phyloP scores from a whole-genome alignment of 2,888 invertebrate genomes.

The Himalopsyche kuldschensis region DNA sequence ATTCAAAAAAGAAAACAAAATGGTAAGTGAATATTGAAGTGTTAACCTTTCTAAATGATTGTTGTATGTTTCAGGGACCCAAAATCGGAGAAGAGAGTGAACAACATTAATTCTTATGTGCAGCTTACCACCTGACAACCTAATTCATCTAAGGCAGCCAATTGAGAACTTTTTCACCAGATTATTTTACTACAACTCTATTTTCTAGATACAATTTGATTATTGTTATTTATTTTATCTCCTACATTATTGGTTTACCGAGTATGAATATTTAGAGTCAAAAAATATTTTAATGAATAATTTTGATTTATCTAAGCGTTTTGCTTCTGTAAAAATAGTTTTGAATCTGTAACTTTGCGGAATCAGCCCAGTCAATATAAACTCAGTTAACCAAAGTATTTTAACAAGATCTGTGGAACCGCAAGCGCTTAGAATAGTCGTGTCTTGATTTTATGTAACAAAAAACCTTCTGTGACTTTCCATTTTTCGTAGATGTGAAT shows the following conservation, averaged over 20 bases:
- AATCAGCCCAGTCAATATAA: too few species aligned
- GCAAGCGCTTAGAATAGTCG: not conserved
- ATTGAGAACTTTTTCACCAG: conserved; percentile 16
- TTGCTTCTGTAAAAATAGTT: not conserved
- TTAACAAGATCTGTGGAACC: not conserved
- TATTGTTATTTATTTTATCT: conserved; percentile 31
- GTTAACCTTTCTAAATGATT: not conserved
- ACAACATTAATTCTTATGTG: conserved; percentile 81
- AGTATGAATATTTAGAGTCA: conserved; percentile 41
- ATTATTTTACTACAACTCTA: conserved; percentile 19
- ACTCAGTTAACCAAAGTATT: too few species aligned
- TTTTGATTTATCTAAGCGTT: not conserved
- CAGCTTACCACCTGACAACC: conserved; percentile 72
- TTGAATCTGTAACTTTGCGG: too few species aligned
- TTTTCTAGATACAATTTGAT: conserved; percentile 3
- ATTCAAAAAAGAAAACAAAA: too few species aligned
- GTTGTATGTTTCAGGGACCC: conserved; percentile 64
- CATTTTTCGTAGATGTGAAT: not conserved
- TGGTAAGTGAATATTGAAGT: too few species aligned
- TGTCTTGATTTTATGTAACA: not conserved
- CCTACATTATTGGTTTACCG: conserved; percentile 2
- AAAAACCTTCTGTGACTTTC: not conserved
- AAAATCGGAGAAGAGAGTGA: conserved; percentile 84
- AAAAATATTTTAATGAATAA: conserved; percentile 53
- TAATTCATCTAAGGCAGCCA: conserved; percentile 48